Conservation (phyloP, 2,113 vertebrate genomes). For the Elgaria multicarinata region DNA sequence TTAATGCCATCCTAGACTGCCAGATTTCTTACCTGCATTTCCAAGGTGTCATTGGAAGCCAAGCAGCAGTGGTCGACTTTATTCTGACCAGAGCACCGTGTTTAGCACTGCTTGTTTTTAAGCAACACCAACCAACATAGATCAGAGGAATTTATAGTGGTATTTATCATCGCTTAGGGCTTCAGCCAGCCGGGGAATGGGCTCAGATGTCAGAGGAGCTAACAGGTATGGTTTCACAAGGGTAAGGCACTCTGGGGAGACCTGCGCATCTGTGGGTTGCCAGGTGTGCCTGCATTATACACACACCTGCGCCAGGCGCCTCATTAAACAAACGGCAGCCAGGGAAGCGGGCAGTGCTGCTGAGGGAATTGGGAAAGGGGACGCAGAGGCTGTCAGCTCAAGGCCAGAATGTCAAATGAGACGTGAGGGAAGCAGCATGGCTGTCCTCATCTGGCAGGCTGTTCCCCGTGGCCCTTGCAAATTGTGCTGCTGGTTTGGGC, state of each 20-base stretch:
- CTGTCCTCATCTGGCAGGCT: neutral
- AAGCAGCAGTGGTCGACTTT: neutral
- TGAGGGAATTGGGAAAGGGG: neutral
- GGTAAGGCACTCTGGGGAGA: neutral
- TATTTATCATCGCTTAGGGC: constrained; percentile 47
- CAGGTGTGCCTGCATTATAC: neutral
- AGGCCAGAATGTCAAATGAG: neutral
- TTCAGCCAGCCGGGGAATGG: constrained; percentile 18
- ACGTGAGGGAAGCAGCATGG: neutral
- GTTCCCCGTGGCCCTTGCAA: neutral
- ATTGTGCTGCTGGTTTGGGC: neutral
- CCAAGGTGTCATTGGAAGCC: neutral
- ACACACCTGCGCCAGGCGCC: neutral
- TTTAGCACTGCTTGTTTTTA: constrained; percentile 49
- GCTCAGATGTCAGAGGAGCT: neutral
- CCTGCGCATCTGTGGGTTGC: neutral
- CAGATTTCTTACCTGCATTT: constrained; percentile 28
- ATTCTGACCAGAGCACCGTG: constrained; percentile 31
- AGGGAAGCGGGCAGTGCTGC: rapidly evolving
- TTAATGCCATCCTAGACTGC: neutral
- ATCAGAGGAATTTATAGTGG: constrained; percentile 48
- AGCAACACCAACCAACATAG: constrained; percentile 43
- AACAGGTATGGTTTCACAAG: neutral
- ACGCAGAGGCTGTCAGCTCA: neutral
- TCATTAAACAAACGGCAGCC: neutral